Evolutionary conservation across 2,888 invertebrate species (phyloP), one percentile per base, ranked within the genome.

Genomic region (Trisateles emortualis): DNA sequence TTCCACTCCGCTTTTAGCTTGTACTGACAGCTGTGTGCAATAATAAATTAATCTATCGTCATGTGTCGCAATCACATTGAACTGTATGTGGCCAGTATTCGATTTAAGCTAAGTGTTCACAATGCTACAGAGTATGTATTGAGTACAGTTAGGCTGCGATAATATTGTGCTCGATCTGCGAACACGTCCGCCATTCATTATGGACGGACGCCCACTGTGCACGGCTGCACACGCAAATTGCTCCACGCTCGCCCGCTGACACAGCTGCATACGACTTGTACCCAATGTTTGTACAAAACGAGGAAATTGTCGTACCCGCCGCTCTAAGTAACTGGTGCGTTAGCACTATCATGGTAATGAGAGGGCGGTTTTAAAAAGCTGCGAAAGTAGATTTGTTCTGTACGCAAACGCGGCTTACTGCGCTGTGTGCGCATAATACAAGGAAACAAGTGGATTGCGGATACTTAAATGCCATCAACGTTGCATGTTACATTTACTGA

Each of bases 191-290:
- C 81, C 77, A 84, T 87, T 86, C 84, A 88, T 87, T 86, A 86
- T 80, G 74, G 76, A 68, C 74, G 87, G 82, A 83, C 89, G 84
- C 87, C 88, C 81, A 88, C 87, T 86, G 88, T 84, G 90, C 87
- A 82, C 86, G 75, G 84, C 76, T 87, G 87, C 88, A 86, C 87
- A 87, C 85, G 86, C 88, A 88, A 90, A 88, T 90, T 88, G 86
- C 83, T 80, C 79, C 61, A 74, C 74, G 80, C 79, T 81, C 79
- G 74, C 82, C 82, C 81, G 86, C 85, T 86, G 87, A 86, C 83
- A 85, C 84, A 84, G 82, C 87, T 86, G 83, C 81, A 77, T 73
- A 62, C 56, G 64, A 72, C 71, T 65, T 58, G 63, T 74, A 68
- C 67, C 70, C 70, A 76, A 69, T 79, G 78, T 84, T 85, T 79